Percentiles rank a stretch among this genome's conserved stretches.
These are phyloP conservation scores for Drosophila ficusphila DNA, from an alignment of 1,140 invertebrate genomes.

Conservation along the genomic window DNA sequence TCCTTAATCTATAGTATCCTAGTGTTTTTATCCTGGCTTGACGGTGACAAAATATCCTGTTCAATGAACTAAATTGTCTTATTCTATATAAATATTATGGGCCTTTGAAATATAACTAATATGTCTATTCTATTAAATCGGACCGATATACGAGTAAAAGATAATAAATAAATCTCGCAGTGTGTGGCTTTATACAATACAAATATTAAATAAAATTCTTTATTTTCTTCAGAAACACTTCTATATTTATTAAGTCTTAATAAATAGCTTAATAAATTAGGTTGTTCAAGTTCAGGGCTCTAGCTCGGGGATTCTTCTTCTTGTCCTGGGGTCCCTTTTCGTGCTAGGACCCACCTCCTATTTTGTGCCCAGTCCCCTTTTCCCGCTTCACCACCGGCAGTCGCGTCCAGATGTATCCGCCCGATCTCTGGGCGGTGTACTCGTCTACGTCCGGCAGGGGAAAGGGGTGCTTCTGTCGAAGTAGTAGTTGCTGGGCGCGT, in stretches of 20 bases:
- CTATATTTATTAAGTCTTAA: neutral
- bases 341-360: slow-evolving; percentile 33
- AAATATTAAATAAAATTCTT: neutral
- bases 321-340: neutral
- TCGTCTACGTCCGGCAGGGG: slow-evolving; percentile 86
- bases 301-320: slow-evolving; percentile 9
- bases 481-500: slow-evolving; percentile 96
- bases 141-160: neutral
- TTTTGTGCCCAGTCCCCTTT: slow-evolving; percentile 35
- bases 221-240: slow-evolving; percentile 3
- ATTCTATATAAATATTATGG: neutral
- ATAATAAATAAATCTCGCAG: neutral
- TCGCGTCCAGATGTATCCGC: slow-evolving; percentile 89
- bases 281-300: slow-evolving; percentile 25
- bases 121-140: neutral
- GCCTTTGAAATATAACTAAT: neutral
- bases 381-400: slow-evolving; percentile 62
- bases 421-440: slow-evolving; percentile 81
- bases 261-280: slow-evolving; percentile 42
- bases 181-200: neutral
- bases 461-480: slow-evolving; percentile 91
- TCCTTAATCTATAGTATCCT: neutral
- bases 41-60: neutral
- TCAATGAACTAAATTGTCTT: neutral
- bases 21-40: neutral